phyloP scores from a whole-genome alignment of 2,797 vertebrate genomes.

The Catostomus latipinnis region DNA sequence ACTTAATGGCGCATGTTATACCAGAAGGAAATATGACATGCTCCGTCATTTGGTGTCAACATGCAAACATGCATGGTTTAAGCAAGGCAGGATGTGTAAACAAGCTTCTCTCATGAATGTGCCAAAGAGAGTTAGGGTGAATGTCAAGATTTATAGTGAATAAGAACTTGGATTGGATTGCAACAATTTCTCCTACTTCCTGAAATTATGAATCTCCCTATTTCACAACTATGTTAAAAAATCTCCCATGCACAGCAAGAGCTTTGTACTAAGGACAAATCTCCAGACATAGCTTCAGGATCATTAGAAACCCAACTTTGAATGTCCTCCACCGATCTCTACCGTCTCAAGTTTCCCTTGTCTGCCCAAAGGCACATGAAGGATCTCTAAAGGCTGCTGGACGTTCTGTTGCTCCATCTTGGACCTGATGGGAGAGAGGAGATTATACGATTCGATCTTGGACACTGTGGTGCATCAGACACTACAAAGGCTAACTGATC shows the following conservation, averaged over 20 bases:
- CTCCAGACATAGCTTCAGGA: constrained; percentile 48
- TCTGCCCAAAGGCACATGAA: constrained; percentile 11
- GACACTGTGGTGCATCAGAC: constrained; percentile 10
- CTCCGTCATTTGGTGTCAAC: no score
- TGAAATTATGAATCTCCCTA: neutral
- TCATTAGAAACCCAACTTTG: constrained; percentile 51
- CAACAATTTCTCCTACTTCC: neutral
- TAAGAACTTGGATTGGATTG: no score
- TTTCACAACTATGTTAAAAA: constrained; percentile 17
- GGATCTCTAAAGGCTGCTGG: constrained; percentile 38
- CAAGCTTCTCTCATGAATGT: no score
- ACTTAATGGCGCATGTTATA: no score
- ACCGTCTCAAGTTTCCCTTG: neutral
- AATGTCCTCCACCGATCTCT: constrained; percentile 27
- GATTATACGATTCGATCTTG: neutral
- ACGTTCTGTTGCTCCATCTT: constrained; percentile 13
- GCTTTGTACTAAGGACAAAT: constrained; percentile 38
- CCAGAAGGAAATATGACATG: no score
- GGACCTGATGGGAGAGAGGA: constrained; percentile 14
- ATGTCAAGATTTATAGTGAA: no score
- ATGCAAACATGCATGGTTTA: no score
- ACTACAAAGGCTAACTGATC: constrained; percentile 21
- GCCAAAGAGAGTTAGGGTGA: no score
- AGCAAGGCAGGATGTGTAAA: no score
- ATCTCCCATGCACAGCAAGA: constrained; percentile 18